A percentile compares a stretch with the other conserved stretches of the same genome.
Conservation (phyloP, 2,888 invertebrate genomes). For the Aphodius sticticus region DNA sequence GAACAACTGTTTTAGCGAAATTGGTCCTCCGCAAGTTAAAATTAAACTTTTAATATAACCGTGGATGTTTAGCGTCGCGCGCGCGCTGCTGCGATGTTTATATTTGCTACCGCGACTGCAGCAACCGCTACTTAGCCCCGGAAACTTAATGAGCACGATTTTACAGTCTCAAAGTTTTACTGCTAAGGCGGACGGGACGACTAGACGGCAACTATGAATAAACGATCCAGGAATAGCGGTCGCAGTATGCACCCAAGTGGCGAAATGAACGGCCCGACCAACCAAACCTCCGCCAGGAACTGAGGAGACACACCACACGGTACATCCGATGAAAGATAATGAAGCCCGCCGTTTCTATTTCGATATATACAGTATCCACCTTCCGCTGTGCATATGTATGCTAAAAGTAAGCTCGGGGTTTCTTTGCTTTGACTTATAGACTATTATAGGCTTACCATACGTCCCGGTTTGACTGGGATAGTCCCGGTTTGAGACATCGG, state of each 20-base stretch:
- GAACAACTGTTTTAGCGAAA: constrained; percentile 27
- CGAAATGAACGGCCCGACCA: constrained; percentile 15
- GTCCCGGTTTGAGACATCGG: too few relatives aligned
- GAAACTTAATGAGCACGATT: constrained; percentile 22
- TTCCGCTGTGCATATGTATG: background rate
- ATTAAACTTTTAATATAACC: constrained; percentile 24
- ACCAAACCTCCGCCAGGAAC: background rate
- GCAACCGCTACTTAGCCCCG: constrained; percentile 4
- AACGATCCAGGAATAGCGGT: constrained; percentile 17
- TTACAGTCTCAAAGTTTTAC: constrained; percentile 20
- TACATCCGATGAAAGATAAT: constrained; percentile 4
- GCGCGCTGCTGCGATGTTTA: constrained; percentile 24
- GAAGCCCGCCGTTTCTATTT: background rate
- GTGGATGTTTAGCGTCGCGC: background rate
- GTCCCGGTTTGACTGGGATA: too few relatives aligned
- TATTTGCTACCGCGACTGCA: constrained; percentile 18
- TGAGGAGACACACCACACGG: background rate
- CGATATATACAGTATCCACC: background rate
- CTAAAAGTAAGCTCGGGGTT: background rate
- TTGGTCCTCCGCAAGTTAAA: constrained; percentile 24
- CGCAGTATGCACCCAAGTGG: constrained; percentile 16
- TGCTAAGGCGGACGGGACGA: constrained; percentile 15
- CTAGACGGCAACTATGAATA: constrained; percentile 26
- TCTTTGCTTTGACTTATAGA: background rate
- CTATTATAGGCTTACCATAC: too few relatives aligned